Conservation (phyloP, 2,113 vertebrate genomes). For the Callaeas wilsoni region DNA sequence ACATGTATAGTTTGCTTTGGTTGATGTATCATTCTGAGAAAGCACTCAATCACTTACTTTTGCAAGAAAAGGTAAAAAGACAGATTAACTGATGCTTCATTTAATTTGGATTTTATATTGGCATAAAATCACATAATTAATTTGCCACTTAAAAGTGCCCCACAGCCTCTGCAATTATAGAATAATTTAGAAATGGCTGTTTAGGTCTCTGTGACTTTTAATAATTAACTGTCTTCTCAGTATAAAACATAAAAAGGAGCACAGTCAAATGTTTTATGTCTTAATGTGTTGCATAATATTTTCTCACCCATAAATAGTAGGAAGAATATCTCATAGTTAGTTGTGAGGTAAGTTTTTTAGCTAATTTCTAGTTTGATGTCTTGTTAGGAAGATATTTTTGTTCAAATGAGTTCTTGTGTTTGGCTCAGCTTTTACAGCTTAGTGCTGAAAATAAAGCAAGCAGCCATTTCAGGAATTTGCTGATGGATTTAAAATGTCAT, state of each 20-base stretch:
- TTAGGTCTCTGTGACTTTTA: neutral
- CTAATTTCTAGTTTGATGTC: neutral
- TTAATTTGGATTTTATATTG: constrained; percentile 21
- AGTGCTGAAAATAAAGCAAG: neutral
- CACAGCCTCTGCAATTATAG: neutral
- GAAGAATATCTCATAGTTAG: neutral
- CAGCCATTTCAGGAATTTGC: neutral
- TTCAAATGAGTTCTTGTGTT: neutral
- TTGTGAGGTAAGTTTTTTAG: neutral
- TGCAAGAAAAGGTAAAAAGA: neutral
- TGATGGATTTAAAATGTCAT: neutral
- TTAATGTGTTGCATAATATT: neutral
- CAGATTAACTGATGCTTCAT: neutral
- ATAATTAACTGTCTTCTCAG: neutral
- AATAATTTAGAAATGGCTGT: neutral
- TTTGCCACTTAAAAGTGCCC: neutral
- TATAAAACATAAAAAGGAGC: neutral
- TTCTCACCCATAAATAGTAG: neutral
- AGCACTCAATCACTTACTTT: neutral
- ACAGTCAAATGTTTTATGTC: neutral
- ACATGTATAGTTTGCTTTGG: neutral
- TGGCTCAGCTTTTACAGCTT: neutral
- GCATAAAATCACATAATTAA: constrained; percentile 27
- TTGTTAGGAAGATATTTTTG: neutral
- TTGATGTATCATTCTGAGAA: neutral